Base-by-base conservation (phyloP, 2,113 vertebrate genomes). In the Bufo gargarizans region DNA sequence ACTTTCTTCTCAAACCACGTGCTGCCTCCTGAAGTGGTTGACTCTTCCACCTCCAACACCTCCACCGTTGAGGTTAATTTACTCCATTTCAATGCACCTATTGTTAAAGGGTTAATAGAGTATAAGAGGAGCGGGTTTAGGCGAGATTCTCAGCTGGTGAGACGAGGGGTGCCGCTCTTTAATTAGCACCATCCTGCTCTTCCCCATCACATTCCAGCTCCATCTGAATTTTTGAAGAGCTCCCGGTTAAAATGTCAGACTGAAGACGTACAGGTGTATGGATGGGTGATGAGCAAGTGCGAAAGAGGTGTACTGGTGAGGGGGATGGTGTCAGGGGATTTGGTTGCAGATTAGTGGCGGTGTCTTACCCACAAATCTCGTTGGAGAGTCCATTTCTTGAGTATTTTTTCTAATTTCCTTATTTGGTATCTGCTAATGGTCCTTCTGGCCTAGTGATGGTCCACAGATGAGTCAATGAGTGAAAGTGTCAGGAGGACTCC, bases 181-280 rank as follows among this genome's bases (percentile, higher is more conserved):
- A 81, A 87, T 87, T 87, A 82, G 78, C 86, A 82, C 77, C 78
- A 20, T 58, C 9, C 33, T 20, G 10, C 47, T 16, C 55, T 47
- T 17, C 20, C 69, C 22, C 43, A 6, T 14, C 49, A 53, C 13
- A 53, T 33, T 20, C 47, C 49, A 4, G 56, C 45, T 77, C 58
- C 77, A 47, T 71, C 47, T 79, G 58, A 67, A 10, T 67, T 19
- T 53, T n/a, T 55, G 45, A 53, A 86, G 47, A 80, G 59, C 65
- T 77, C 22, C 80, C 43, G 43, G 56, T 10, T 53, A 83, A 43
- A 61, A 63, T 63, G 69, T 53, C 69, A 59, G 33, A 53, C 11
- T 4, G 45, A 74, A 80, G 86, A 81, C 63, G 6, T 61, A 16
- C 86, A 88, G 87, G 80, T 83, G 86, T 76, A 58, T 47, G 55